Conservation (phyloP, 2,888 invertebrate genomes). For the Athalia circularis region DNA sequence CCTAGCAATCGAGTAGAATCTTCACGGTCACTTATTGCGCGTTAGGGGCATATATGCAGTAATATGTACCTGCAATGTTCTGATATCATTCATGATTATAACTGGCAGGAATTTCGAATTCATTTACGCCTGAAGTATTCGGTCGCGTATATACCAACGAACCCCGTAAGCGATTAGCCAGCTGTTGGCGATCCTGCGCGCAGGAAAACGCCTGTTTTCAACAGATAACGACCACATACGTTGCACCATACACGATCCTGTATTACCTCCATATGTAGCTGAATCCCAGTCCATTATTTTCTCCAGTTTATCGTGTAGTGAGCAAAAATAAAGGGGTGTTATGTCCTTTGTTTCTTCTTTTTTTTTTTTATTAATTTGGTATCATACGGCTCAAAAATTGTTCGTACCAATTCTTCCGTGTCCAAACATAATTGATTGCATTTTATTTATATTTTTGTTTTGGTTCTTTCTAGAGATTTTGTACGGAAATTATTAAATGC, state of each 20-base stretch:
- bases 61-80: background rate
- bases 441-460: too few relatives aligned
- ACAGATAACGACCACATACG: constrained; percentile 29
- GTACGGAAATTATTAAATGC: too few relatives aligned
- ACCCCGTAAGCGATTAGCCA: constrained; percentile 9
- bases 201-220: constrained; percentile 29
- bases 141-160: constrained; percentile 3
- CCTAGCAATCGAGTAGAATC: too few relatives aligned
- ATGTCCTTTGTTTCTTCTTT: too few relatives aligned
- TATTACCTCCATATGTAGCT: background rate
- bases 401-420: too few relatives aligned
- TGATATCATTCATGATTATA: constrained; percentile 26
- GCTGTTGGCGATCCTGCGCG: constrained; percentile 5
- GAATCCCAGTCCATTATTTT: constrained; percentile 27
- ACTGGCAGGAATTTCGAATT: background rate
- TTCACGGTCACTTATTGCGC: too few relatives aligned
- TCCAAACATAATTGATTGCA: too few relatives aligned
- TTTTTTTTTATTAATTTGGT: too few relatives aligned
- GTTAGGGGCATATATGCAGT: too few relatives aligned
- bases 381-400: too few relatives aligned
- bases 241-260: constrained; percentile 11
- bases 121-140: constrained; percentile 8
- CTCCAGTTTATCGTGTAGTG: background rate
- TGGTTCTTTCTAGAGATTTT: too few relatives aligned
- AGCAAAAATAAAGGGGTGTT: too few relatives aligned